phyloP scores from a whole-genome alignment of 2,113 vertebrate genomes.

The Arothron firmamentum region DNA sequence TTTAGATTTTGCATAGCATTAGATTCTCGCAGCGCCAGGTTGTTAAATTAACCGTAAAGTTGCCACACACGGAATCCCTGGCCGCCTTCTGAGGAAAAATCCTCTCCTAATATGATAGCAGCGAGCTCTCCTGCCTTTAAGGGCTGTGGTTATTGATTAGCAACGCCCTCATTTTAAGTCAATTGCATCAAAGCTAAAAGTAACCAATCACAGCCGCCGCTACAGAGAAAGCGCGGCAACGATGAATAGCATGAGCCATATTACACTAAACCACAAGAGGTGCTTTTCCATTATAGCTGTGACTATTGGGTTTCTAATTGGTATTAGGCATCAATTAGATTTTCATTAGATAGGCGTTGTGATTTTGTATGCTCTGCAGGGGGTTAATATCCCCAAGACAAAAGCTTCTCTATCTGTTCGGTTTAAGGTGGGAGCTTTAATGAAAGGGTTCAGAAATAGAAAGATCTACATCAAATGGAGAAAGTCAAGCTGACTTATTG shows the following conservation, averaged over 20 bases:
- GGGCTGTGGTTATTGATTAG: conserved; percentile 58
- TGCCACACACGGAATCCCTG: conserved; percentile 3
- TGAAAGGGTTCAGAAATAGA: background rate
- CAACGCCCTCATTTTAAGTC: conserved; percentile 40
- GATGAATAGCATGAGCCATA: conserved; percentile 14
- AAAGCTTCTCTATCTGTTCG: conserved; percentile 10
- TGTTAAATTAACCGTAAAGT: conserved; percentile 13
- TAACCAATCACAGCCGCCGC: conserved; percentile 13
- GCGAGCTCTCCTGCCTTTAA: conserved; percentile 25
- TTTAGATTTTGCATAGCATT: too few species aligned
- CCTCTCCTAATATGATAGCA: conserved; percentile 31
- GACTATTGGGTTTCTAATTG: conserved; percentile 39
- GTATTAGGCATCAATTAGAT: conserved; percentile 44
- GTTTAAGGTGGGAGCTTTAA: conserved; percentile 30
- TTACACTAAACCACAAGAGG: conserved; percentile 18
- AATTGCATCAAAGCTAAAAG: conserved; percentile 38
- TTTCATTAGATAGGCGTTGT: conserved; percentile 49
- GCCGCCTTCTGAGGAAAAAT: conserved; percentile 19
- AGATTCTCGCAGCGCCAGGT: conserved; percentile 8
- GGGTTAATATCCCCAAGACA: conserved; percentile 25
- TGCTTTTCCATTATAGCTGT: conserved; percentile 38
- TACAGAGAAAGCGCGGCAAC: conserved; percentile 3
- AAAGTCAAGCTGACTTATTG: background rate
- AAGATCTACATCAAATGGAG: too few species aligned
- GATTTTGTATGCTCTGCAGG: conserved; percentile 44